Evolutionary conservation across 2,888 invertebrate genomes (phyloP).

Genomic region (Ophion ventricosus): DNA sequence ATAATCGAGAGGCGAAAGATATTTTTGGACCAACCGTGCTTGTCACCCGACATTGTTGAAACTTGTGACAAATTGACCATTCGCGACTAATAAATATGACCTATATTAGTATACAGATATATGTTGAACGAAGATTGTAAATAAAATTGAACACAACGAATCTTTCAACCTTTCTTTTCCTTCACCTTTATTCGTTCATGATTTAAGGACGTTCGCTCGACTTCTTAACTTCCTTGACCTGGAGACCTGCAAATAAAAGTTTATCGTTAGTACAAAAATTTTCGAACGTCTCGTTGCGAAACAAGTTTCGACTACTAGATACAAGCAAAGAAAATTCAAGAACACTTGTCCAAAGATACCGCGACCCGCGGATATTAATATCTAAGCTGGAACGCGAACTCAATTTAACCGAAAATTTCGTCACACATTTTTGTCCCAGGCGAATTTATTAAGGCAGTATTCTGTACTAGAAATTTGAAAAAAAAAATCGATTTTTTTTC

Average conservation of each 20-base stretch:
- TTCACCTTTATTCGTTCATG: slow-evolving; percentile 70
- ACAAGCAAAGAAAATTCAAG: background rate
- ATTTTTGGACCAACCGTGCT: slow-evolving; percentile 70
- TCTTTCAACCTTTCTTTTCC: slow-evolving; percentile 5
- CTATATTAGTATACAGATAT: no score
- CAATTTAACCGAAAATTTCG: background rate
- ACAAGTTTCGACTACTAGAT: background rate
- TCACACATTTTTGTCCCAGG: background rate
- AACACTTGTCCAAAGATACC: background rate
- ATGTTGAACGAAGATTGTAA: slow-evolving; percentile 12
- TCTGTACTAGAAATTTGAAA: no score
- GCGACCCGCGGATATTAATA: background rate
- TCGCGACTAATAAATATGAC: background rate
- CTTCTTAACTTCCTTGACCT: slow-evolving; percentile 94
- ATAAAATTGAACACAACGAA: slow-evolving; percentile 22
- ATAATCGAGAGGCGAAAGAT: slow-evolving; percentile 69
- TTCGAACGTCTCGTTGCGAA: background rate
- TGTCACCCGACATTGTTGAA: slow-evolving; percentile 31
- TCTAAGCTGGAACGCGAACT: background rate
- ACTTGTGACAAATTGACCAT: slow-evolving; percentile 28
- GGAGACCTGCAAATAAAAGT: slow-evolving; percentile 89
- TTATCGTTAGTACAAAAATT: slow-evolving; percentile 55
- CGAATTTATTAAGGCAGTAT: no score
- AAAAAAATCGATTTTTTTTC: no score
- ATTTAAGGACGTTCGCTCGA: slow-evolving; percentile 78